Conservation (phyloP, 1,140 invertebrate genomes). For the Habropoda laboriosa region DNA sequence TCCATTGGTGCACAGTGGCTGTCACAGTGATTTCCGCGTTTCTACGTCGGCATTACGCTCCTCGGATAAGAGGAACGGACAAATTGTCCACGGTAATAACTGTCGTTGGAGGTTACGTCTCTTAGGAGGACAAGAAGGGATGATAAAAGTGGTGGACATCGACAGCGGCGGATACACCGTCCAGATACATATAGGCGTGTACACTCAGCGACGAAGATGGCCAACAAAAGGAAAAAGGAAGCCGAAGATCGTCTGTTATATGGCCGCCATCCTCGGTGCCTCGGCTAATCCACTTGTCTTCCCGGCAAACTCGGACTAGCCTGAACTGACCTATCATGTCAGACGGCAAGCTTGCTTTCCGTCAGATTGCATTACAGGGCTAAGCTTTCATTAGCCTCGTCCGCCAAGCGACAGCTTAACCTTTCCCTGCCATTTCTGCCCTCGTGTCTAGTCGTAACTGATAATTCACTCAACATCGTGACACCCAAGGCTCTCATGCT, state of each 20-base stretch:
- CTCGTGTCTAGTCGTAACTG: constrained; percentile 57
- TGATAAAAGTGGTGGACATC: constrained; percentile 56
- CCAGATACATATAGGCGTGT: constrained; percentile 48
- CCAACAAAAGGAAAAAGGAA: constrained; percentile 61
- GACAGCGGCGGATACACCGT: constrained; percentile 32
- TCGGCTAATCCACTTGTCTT: constrained; percentile 71
- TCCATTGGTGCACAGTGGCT: neutral
- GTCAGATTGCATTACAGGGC: constrained; percentile 73
- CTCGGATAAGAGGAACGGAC: constrained; percentile 22
- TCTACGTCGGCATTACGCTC: neutral
- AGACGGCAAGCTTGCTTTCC: constrained; percentile 64
- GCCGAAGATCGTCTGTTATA: constrained; percentile 66
- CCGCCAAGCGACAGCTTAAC: constrained; percentile 72
- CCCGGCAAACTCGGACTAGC: constrained; percentile 52
- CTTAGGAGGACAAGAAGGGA: neutral
- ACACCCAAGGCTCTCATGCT: constrained; percentile 2
- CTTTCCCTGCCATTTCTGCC: constrained; percentile 58
- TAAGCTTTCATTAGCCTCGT: constrained; percentile 75
- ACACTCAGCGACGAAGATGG: constrained; percentile 31
- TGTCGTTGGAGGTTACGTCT: constrained; percentile 32
- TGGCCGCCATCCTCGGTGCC: constrained; percentile 47
- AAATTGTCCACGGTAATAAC: constrained; percentile 62
- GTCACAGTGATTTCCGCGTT: constrained; percentile 29
- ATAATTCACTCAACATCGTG: constrained; percentile 62
- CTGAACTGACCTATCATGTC: constrained; percentile 72